phyloP scores from a whole-genome alignment of 2,797 vertebrate species.

The Hydrolagus colliei region DNA sequence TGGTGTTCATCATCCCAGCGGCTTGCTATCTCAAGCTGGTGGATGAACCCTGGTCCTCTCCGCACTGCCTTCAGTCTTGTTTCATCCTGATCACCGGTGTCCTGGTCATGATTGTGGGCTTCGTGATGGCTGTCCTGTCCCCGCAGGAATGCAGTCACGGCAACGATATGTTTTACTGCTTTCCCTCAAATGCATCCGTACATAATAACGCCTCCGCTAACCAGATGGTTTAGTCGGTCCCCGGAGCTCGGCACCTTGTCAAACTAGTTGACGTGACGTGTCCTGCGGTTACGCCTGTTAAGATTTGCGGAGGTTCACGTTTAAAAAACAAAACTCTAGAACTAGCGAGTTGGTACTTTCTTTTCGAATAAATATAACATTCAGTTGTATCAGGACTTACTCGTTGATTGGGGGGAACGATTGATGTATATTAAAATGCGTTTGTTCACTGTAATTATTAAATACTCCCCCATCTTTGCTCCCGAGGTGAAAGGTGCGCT shows the following conservation, averaged over 20 bases:
- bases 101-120: slow-evolving; percentile 74
- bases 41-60: slow-evolving; percentile 65
- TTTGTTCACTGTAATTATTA: not conserved
- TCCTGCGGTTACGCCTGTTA: not conserved
- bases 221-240: slow-evolving; percentile 34
- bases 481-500: too few species aligned
- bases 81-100: slow-evolving; percentile 67
- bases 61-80: slow-evolving; percentile 65
- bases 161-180: slow-evolving; percentile 85
- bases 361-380: not conserved
- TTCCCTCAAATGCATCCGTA: slow-evolving; percentile 58
- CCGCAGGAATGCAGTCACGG: slow-evolving; percentile 83
- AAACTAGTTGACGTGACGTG: not conserved
- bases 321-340: not conserved
- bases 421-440: not conserved
- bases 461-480: too few species aligned
- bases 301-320: not conserved
- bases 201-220: slow-evolving; percentile 44
- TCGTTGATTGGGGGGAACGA: too few species aligned
- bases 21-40: slow-evolving; percentile 85
- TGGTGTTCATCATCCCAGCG: slow-evolving; percentile 89
- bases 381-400: not conserved
- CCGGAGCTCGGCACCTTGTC: slow-evolving; percentile 4
- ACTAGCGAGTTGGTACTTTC: not conserved
- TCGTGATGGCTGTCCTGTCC: slow-evolving; percentile 67